A percentile compares a stretch with the other conserved stretches of the same genome.
Evolutionary conservation across 2,113 vertebrate genomes (phyloP).

Genomic region (Cranoglanis bouderius): DNA sequence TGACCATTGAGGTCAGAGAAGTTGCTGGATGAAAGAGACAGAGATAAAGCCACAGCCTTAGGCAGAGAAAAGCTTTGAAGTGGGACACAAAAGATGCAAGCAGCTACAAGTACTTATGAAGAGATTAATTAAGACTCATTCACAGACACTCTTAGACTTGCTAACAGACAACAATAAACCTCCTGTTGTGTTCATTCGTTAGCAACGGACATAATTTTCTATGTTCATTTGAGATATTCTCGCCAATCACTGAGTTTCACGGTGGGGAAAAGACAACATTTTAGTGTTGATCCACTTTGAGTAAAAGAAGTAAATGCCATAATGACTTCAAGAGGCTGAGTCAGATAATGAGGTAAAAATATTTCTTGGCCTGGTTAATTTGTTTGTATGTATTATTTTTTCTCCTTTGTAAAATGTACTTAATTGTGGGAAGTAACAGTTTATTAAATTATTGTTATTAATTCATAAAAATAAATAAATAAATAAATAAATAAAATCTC

Average conservation of each 20-base stretch:
- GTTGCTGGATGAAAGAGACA: constrained; percentile 67
- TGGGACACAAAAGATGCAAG: background rate
- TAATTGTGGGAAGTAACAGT: background rate
- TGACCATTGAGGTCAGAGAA: constrained; percentile 78
- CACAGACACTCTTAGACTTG: background rate
- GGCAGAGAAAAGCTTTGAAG: constrained; percentile 15
- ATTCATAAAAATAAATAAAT: background rate
- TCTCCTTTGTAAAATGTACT: background rate
- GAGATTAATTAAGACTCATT: constrained; percentile 15
- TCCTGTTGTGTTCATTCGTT: background rate
- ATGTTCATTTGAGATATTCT: background rate
- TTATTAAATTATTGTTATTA: background rate
- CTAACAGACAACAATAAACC: background rate
- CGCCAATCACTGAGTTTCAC: background rate
- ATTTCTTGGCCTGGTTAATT: background rate
- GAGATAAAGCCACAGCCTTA: background rate
- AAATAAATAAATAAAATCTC: constrained; percentile 52
- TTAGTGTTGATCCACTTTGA: background rate
- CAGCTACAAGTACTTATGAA: constrained; percentile 11
- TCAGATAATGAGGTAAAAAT: background rate
- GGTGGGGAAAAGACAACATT: background rate
- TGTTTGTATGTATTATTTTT: background rate
- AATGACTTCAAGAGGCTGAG: background rate
- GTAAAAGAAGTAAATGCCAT: background rate
- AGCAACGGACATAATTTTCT: background rate